Base-by-base conservation (phyloP, 2,113 vertebrate genomes). In the Onychostruthus taczanowskii region DNA sequence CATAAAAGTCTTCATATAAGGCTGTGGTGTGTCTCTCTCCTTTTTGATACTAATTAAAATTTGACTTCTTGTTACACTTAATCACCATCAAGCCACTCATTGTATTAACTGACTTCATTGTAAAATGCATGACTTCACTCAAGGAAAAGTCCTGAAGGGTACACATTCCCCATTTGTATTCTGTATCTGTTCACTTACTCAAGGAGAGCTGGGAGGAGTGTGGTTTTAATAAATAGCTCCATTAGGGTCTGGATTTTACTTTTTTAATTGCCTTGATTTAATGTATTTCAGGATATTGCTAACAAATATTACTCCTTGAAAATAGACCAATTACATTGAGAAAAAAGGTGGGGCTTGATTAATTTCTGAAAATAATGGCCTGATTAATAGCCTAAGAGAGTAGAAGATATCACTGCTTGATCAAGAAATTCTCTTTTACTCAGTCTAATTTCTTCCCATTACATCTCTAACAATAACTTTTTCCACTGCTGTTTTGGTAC, bases 101-200 rank as follows among this genome's bases (percentile, higher is more conserved):
- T 73, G 46, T 92, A 75, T 91, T 95, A 95, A 94, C 83, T 66
- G 84, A 56, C 31, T 92, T 90, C 77, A 66, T 69, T 90, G 77
- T 92, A 84, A 96, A 95, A 84, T 74, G 73, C 52, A 67, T 85
- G 46, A 81, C 30, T 88, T 94, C 1, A 0, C 76, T 86, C 63
- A 78, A 81, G 59, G 41, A 87, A 89, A 73, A 63, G 39, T 84
- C 47, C 69, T 85, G 74, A 94, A 81, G 80, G 59, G 37, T 92
- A 37, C 55, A 39, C 27, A 47, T 64, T 93, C 35, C 49, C 33
- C 33, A 67, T 90, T 84, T 70, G 15, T 93, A 70, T 80, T 93
- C 59, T 76, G 7, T 80, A 69, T 69, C 50, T 68, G 49, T 86
- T 90, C n/a, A n/a, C 37, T 79, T 86, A 50, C 43, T 72, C 68